Conservation (phyloP, 1,140 invertebrate genomes). For the Heliothis virescens region DNA sequence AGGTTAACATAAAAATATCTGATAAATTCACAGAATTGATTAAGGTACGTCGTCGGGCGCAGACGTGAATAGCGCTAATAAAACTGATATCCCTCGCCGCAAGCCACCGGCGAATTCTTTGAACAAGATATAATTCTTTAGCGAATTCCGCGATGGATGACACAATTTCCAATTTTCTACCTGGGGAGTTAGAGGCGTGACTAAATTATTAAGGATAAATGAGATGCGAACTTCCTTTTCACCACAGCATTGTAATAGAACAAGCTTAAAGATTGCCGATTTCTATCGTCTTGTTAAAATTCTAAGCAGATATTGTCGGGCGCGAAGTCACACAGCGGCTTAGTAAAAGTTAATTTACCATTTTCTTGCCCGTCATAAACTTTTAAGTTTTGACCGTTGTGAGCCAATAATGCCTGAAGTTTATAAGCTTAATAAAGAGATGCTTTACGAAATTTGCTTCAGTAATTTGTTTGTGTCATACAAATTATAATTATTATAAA, state of each 20-base stretch:
- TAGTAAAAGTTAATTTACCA: conserved; percentile 77
- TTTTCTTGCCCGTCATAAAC: conserved; percentile 65
- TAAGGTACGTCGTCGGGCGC: conserved; percentile 21
- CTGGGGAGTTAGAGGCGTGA: conserved; percentile 77
- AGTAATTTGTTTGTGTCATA: too few relatives aligned
- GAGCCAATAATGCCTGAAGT: conserved; percentile 9
- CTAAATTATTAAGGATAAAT: conserved; percentile 83
- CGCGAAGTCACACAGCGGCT: conserved; percentile 73
- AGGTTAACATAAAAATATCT: too few relatives aligned
- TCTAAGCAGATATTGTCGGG: conserved; percentile 74
- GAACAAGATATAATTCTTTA: conserved; percentile 74
- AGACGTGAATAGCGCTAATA: conserved; percentile 54
- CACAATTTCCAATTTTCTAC: conserved; percentile 85
- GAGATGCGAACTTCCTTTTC: conserved; percentile 80
- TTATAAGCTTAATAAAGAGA: background rate
- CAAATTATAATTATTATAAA: too few relatives aligned
- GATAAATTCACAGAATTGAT: conserved; percentile 48
- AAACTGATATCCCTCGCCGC: conserved; percentile 52
- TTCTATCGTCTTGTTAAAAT: conserved; percentile 83
- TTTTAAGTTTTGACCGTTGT: conserved; percentile 49
- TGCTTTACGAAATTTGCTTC: background rate
- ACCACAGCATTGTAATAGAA: conserved; percentile 77
- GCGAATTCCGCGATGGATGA: conserved; percentile 70
- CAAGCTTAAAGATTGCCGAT: conserved; percentile 78
- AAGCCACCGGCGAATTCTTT: conserved; percentile 54